Base-by-base conservation (phyloP, 2,888 invertebrate species). In the Trissolcus brochymenae region DNA sequence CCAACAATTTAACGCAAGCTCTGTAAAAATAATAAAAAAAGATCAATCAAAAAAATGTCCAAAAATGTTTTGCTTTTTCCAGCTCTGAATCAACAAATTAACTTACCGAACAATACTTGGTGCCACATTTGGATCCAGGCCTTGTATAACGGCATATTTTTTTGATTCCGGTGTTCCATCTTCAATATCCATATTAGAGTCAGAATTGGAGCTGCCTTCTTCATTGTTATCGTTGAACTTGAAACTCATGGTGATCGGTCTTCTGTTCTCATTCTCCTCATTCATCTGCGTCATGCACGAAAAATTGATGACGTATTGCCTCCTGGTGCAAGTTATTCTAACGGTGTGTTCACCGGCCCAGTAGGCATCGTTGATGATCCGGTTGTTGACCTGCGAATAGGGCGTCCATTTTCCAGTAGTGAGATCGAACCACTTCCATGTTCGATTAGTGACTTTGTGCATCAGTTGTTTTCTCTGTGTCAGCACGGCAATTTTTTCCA, bases 391-490 rank as follows among this genome's bases (percentile, higher is more conserved):
- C 4, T 91, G 90, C 0, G 94, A 93, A 85, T 95, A 96, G 16
- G 92, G 90, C 76, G 93, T 94, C 96, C 96, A 96, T 84, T 94
- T 93, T 3, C 95, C 95, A 11, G 93, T 92, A n/a, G 93, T 92
- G 59, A 95, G 91, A 87, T 96, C 95, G 87, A 94, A 95, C 95
- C 95, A 96, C 82, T 94, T 94, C 96, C 96, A 96, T 2, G 90
- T 87, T 54, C 92, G 90, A 49, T 90, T 92, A 1, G 93, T 93
- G 0, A 91, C 91, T 82, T 89, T 88, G 75, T 93, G 92, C 91
- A 94, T 93, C 25, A 92, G 90, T 54, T 91, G 90, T 82, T 93
- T 93, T 21, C 95, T 90, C 78, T 93, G 92, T 0, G 94, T 92
- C 25, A 93, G 92, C 41, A 93, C 90, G 2, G 94, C 92, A 11